Conservation (phyloP, 2,888 invertebrate species). For the Dione vanillae region DNA sequence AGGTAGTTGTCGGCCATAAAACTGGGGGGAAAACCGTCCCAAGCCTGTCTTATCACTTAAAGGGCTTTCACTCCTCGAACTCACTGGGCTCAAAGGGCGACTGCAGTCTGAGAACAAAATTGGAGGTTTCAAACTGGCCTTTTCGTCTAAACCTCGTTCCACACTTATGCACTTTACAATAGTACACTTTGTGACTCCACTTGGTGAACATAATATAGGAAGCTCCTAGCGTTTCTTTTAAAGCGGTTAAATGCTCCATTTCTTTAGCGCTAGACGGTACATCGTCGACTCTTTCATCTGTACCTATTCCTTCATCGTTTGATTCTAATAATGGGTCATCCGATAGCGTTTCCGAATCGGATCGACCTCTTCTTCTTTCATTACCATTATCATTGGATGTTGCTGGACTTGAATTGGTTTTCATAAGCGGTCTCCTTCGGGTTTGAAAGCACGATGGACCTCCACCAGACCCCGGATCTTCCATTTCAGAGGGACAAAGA, state of each 20-base stretch:
- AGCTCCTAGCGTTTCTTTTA: slow-evolving; percentile 78
- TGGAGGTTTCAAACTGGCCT: slow-evolving; percentile 72
- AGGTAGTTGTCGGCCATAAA: slow-evolving; percentile 88
- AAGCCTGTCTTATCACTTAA: slow-evolving; percentile 89
- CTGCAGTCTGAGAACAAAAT: slow-evolving; percentile 85
- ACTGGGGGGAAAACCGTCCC: slow-evolving; percentile 88
- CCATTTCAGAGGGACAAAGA: slow-evolving; percentile 89
- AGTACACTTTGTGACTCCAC: slow-evolving; percentile 79
- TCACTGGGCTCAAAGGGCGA: slow-evolving; percentile 88
- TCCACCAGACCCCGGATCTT: slow-evolving; percentile 87
- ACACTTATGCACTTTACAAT: slow-evolving; percentile 84
- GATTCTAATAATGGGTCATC: slow-evolving; percentile 89
- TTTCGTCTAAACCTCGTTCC: slow-evolving; percentile 81
- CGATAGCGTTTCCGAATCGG: slow-evolving; percentile 90
- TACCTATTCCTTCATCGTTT: slow-evolving; percentile 91
- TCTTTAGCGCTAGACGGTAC: slow-evolving; percentile 89
- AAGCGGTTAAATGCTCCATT: slow-evolving; percentile 71
- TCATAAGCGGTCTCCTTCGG: slow-evolving; percentile 86
- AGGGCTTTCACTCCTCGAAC: slow-evolving; percentile 91
- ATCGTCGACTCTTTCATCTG: slow-evolving; percentile 89
- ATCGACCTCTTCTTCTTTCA: slow-evolving; percentile 84
- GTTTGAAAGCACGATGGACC: slow-evolving; percentile 81
- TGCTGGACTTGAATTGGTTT: slow-evolving; percentile 83
- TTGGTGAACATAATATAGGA: slow-evolving; percentile 76
- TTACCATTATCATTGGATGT: slow-evolving; percentile 74